Conservation (phyloP, 2,797 vertebrate species). For the Diceros bicornis region DNA sequence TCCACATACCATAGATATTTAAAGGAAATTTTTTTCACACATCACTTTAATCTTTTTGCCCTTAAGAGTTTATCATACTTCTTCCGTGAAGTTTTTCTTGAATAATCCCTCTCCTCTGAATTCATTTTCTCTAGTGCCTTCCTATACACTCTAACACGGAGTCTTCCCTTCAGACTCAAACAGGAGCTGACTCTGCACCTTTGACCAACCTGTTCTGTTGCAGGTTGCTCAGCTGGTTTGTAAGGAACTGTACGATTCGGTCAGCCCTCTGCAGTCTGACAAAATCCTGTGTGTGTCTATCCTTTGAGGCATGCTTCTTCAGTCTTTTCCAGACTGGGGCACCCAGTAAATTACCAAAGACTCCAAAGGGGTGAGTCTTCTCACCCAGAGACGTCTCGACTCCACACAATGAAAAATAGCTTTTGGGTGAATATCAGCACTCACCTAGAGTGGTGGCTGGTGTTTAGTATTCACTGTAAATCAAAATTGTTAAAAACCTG, state of each 20-base stretch:
- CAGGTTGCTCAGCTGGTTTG: not conserved
- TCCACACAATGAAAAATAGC: not conserved
- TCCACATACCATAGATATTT: not conserved
- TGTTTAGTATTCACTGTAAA: constrained; percentile 59
- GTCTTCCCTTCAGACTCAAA: not conserved
- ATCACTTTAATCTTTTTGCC: constrained; percentile 2
- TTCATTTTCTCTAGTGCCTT: not conserved
- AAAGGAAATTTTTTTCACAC: not conserved
- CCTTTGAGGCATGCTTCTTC: not conserved
- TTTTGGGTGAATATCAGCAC: not conserved
- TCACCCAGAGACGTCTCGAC: not conserved
- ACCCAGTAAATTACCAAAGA: not conserved
- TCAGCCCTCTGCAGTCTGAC: not conserved
- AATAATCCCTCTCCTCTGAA: not conserved
- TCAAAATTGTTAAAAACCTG: not conserved
- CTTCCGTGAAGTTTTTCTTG: not conserved
- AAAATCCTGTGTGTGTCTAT: not conserved
- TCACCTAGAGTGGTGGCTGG: not conserved
- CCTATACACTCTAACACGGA: not conserved
- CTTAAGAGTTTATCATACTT: not conserved
- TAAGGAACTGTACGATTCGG: not conserved
- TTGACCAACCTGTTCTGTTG: not conserved
- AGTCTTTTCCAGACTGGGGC: not conserved
- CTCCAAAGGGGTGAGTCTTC: not conserved
- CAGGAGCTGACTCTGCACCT: not conserved